Conservation (phyloP, 2,113 vertebrate genomes). For the Alligator sinensis region DNA sequence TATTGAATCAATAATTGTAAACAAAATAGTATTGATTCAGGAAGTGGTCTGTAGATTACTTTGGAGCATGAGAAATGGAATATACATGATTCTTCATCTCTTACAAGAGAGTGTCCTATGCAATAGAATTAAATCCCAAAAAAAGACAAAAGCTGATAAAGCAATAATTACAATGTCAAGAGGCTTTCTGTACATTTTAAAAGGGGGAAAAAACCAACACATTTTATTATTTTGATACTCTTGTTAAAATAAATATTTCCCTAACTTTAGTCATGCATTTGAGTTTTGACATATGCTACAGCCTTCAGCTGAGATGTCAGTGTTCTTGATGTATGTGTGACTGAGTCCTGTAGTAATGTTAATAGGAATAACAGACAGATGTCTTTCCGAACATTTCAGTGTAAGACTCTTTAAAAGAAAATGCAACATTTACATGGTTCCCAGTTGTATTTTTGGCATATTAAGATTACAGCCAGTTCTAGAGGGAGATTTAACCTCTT, state of each 20-base stretch:
- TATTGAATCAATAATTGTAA: background rate
- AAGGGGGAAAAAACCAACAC: background rate
- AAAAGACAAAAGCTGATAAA: conserved; percentile 4
- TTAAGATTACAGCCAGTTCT: conserved; percentile 47
- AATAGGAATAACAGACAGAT: conserved; percentile 54
- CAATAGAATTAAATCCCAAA: background rate
- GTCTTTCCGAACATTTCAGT: background rate
- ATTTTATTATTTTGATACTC: background rate
- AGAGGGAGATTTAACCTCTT: conserved; percentile 42
- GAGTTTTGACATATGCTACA: background rate
- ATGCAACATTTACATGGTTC: conserved; percentile 37
- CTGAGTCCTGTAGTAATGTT: background rate
- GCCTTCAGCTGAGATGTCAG: background rate
- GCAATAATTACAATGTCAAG: background rate
- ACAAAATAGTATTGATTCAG: background rate
- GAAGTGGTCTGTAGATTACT: background rate
- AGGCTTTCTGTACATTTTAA: background rate
- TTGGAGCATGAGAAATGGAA: background rate
- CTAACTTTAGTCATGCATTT: background rate
- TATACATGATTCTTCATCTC: background rate
- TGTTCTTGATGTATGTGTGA: background rate
- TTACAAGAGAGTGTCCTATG: background rate
- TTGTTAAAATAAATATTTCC: conserved; percentile 29
- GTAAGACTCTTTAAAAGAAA: conserved; percentile 46
- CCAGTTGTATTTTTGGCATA: conserved; percentile 23